Base-by-base conservation (phyloP, 2,797 vertebrate species). In the Loris lydekkerianus region DNA sequence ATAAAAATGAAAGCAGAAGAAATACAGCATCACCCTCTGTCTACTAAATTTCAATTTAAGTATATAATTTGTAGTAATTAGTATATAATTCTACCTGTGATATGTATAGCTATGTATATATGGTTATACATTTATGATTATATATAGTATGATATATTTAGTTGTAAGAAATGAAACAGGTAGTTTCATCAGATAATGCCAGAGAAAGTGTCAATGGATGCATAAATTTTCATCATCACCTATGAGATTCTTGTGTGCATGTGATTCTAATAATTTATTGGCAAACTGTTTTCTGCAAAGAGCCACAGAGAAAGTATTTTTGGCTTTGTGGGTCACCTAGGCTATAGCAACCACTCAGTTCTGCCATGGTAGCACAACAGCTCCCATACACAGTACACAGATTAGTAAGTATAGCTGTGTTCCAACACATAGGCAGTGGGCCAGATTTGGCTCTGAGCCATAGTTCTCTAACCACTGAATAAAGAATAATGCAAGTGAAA, bases 401-500 rank as follows among this genome's bases (percentile, higher is more conserved):
- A 58, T 72, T 56, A 70, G 15, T 58, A 49, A 83, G 13, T 3
- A 1, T 40, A 63, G 31, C 77, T 56, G 20, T 21, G 18, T 82
- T 80, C 63, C 37, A n/a, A 60, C 75, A 25, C 67, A 67, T 29
- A 93, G n/a, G 49, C 58, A 72, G 10, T 21, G 40, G 1, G 11
- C 77, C 56, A 73, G 56, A 86, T 60, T 46, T 73, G n/a, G 20
- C 25, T 58, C 31, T 31, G 37, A 76, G 43, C 15, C 81, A 9
- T 21, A 75, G 34, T 76, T 87, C 37, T 40, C 81, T 37, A 75
- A 34, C 20, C 34, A 13, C 49, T 23, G 23, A 72, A 34, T 18
- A 93, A 82, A 81, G 53, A 63, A 61, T 91, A 76, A 72, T 46
- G 77, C 77, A 93, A 90, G 7, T 75, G 60, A 89, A 92, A 92